Percentiles rank a stretch among this genome's conserved stretches.
Conservation (phyloP, 2,888 invertebrate genomes). For the Nemapogon koenigi region DNA sequence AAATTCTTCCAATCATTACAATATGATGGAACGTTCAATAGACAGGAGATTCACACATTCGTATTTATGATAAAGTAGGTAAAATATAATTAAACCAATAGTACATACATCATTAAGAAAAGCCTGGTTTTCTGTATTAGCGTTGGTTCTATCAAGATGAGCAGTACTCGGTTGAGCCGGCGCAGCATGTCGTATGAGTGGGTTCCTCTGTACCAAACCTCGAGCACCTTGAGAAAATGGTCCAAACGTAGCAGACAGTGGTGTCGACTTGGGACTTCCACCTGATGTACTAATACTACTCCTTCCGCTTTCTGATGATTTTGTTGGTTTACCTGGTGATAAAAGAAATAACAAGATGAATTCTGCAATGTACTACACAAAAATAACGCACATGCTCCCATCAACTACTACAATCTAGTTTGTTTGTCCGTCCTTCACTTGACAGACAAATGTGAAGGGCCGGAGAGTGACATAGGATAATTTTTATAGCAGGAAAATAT, state of each 20-base stretch:
- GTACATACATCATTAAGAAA: slow-evolving; percentile 86
- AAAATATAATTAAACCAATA: no score
- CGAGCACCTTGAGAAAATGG: slow-evolving; percentile 81
- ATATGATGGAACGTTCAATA: no score
- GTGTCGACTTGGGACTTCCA: slow-evolving; percentile 24
- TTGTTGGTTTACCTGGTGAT: slow-evolving; percentile 28
- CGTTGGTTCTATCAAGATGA: slow-evolving; percentile 74
- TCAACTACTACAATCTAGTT: no score
- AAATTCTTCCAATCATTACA: no score
- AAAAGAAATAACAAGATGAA: not conserved
- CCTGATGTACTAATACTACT: slow-evolving; percentile 10
- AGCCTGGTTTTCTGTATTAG: slow-evolving; percentile 89
- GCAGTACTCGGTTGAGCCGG: slow-evolving; percentile 70
- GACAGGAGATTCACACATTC: no score
- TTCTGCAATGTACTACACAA: not conserved
- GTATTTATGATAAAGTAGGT: no score
- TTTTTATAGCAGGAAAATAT: no score
- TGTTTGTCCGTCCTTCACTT: no score
- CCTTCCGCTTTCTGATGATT: slow-evolving; percentile 16
- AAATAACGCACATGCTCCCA: no score
- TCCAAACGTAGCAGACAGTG: slow-evolving; percentile 69
- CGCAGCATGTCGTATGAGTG: slow-evolving; percentile 83
- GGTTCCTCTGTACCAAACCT: slow-evolving; percentile 88
- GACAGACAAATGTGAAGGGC: no score
- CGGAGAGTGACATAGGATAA: no score